phyloP scores from a whole-genome alignment of 2,888 invertebrate species.

The Acrobasis suavella region DNA sequence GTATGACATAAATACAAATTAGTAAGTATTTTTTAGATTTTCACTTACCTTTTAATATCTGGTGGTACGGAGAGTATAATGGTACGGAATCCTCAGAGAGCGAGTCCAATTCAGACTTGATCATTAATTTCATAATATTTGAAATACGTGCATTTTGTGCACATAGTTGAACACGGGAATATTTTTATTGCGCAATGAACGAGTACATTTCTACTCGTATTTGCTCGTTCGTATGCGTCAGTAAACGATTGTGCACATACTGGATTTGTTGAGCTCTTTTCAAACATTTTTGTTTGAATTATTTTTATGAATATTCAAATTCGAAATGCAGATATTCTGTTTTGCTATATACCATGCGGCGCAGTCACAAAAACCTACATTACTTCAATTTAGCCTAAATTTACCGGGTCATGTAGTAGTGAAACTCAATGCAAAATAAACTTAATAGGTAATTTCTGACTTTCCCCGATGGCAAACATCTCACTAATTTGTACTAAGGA shows the following conservation, averaged over 20 bases:
- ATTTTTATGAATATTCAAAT: constrained; percentile 13
- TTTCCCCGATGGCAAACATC: too few relatives aligned
- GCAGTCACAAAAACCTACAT: too few relatives aligned
- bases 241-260: constrained; percentile 15
- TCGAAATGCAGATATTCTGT: neutral
- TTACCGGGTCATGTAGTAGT: too few relatives aligned
- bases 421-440: too few relatives aligned
- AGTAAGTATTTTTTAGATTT: too few relatives aligned
- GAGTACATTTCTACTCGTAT: constrained; percentile 4
- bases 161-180: neutral
- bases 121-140: constrained; percentile 26
- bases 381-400: too few relatives aligned
- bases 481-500: too few relatives aligned
- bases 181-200: constrained; percentile 5
- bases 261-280: constrained; percentile 8
- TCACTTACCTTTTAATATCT: too few relatives aligned
- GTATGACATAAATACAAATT: too few relatives aligned
- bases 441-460: too few relatives aligned
- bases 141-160: constrained; percentile 26
- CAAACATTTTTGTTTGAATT: constrained; percentile 24
- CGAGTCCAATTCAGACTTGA: neutral
- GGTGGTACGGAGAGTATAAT: too few relatives aligned
- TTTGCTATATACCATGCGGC: too few relatives aligned
- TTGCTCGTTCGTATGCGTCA: constrained; percentile 8
- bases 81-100: neutral